A percentile compares a stretch with the other conserved stretches of the same genome.
Evolutionary conservation across 2,888 invertebrate species (phyloP).

Genomic region (Leptopilina myrica): DNA sequence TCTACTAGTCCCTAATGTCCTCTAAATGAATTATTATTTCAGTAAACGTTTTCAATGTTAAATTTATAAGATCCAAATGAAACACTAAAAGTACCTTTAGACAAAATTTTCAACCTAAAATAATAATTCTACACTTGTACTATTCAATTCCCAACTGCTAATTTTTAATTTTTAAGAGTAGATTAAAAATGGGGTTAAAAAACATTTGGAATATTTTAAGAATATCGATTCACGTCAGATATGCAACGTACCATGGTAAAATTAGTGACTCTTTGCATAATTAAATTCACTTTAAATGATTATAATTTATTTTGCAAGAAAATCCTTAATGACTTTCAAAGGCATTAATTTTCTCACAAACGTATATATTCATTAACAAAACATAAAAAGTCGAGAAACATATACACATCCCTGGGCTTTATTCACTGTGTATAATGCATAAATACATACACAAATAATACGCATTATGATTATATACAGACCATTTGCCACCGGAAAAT

Average conservation of each 20-base stretch:
- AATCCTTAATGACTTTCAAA: constrained; percentile 33
- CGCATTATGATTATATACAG: constrained; percentile 18
- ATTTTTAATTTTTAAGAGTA: no score
- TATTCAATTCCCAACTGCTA: no score
- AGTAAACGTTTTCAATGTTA: no score
- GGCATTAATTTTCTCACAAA: constrained; percentile 24
- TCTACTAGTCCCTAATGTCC: no score
- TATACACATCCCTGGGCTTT: constrained; percentile 3
- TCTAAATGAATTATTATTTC: no score
- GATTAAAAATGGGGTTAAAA: no score
- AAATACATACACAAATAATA: constrained; percentile 5
- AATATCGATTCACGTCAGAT: not conserved
- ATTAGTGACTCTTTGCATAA: constrained; percentile 10
- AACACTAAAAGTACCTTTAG: no score
- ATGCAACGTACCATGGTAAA: not conserved
- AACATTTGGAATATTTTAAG: no score
- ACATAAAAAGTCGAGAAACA: constrained; percentile 15
- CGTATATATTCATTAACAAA: constrained; percentile 23
- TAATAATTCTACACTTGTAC: no score
- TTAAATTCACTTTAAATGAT: constrained; percentile 4
- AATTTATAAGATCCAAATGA: no score
- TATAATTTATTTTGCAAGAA: constrained; percentile 16
- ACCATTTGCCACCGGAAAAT: constrained; percentile 28
- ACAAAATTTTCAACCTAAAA: no score
- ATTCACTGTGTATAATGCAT: constrained; percentile 36